Conservation (phyloP, 2,113 vertebrate genomes). For the Halichoerus grypus region DNA sequence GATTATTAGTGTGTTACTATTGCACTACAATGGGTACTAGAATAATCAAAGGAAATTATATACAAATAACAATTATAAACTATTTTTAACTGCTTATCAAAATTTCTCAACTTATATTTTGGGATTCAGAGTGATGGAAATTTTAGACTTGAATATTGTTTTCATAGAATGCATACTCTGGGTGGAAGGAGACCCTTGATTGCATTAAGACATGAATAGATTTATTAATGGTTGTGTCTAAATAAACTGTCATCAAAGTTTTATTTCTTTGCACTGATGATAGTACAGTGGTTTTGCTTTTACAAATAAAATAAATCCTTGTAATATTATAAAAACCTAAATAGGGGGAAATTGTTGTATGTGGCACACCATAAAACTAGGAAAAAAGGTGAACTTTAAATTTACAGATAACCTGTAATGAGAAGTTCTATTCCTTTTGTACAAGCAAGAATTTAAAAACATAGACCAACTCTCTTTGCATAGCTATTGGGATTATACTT, state of each 20-base stretch:
- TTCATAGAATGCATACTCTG: constrained; percentile 57
- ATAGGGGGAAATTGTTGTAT: not conserved
- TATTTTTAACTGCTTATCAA: not conserved
- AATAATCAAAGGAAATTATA: constrained; percentile 36
- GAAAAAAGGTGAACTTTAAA: not conserved
- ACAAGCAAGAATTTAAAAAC: constrained; percentile 29
- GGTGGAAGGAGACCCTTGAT: constrained; percentile 52
- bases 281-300: not conserved
- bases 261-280: constrained; percentile 9
- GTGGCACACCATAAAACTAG: constrained; percentile 56
- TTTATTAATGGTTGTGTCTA: not conserved
- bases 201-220: constrained; percentile 51
- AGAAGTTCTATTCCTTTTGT: constrained; percentile 67
- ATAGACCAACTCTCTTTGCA: constrained; percentile 47
- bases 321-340: constrained; percentile 26
- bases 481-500: constrained; percentile 39
- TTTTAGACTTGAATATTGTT: constrained; percentile 48
- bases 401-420: constrained; percentile 22
- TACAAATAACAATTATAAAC: constrained; percentile 19
- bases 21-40: not conserved
- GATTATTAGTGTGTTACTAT: not conserved
- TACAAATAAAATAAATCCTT: not conserved
- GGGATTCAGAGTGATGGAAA: not conserved
- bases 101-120: constrained; percentile 18
- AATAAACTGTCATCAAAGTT: not conserved